These are phyloP conservation scores for Helicolenus hilgendorfi DNA, from an alignment of 2,797 vertebrate genomes.

Conservation along the genomic window DNA sequence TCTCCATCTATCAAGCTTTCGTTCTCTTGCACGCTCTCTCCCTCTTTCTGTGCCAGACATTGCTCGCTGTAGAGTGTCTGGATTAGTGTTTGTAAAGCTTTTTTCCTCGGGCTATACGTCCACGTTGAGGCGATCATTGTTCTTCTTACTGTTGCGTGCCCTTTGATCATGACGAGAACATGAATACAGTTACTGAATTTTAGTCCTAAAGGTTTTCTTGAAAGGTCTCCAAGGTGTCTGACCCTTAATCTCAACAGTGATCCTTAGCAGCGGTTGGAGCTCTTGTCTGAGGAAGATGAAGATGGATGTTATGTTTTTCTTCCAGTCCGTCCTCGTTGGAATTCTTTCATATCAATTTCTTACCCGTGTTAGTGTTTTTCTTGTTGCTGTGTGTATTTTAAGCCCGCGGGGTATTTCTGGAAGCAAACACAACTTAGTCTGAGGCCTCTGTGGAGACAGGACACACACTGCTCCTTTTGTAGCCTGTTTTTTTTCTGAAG, in stretches of 20 bases:
- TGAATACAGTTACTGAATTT: slow-evolving; percentile 2
- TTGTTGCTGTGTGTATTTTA: slow-evolving; percentile 67
- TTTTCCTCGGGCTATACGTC: slow-evolving; percentile 2
- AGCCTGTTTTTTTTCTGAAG: slow-evolving; percentile 14
- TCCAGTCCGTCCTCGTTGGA: slow-evolving; percentile 31
- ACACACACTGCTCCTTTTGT: slow-evolving; percentile 62
- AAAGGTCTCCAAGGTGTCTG: slow-evolving; percentile 20
- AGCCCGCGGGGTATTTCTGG: slow-evolving; percentile 62
- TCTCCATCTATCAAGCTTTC: slow-evolving; percentile 71
- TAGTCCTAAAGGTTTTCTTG: neutral
- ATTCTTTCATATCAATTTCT: slow-evolving; percentile 23
- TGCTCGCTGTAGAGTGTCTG: slow-evolving; percentile 32
- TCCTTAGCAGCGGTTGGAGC: slow-evolving; percentile 5
- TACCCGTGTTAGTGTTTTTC: slow-evolving; percentile 28
- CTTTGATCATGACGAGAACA: slow-evolving; percentile 29
- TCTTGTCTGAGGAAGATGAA: slow-evolving; percentile 44
- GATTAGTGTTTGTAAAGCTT: slow-evolving; percentile 32
- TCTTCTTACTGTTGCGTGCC: neutral
- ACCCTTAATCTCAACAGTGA: slow-evolving; percentile 29
- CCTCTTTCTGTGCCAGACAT: slow-evolving; percentile 53
- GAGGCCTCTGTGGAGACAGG: slow-evolving; percentile 32
- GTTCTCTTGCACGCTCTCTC: slow-evolving; percentile 47
- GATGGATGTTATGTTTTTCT: slow-evolving; percentile 67
- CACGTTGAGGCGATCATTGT: slow-evolving; percentile 2
- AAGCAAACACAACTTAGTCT: slow-evolving; percentile 57